Conservation (phyloP, 2,113 vertebrate species). For the Lathamus discolor region DNA sequence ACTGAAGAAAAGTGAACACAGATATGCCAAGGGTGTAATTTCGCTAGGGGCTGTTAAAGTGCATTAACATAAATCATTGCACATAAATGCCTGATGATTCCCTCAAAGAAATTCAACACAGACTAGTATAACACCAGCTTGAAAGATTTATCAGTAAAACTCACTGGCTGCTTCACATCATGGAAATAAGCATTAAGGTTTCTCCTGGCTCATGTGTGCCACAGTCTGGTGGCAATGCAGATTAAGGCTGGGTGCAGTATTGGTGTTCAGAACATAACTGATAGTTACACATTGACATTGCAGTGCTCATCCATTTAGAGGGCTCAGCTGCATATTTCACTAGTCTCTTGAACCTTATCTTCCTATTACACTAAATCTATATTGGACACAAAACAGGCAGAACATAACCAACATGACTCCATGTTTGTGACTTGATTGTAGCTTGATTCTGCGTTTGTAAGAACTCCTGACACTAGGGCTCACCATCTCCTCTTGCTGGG, state of each 20-base stretch:
- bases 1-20: neutral
- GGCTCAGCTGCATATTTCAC: neutral
- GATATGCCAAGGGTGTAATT: neutral
- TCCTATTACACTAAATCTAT: neutral
- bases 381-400: neutral
- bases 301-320: neutral
- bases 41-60: neutral
- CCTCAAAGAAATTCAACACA: neutral
- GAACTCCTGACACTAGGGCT: neutral
- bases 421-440: fast-evolving
- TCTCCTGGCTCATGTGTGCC: neutral
- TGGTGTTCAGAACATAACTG: neutral
- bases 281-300: fast-evolving
- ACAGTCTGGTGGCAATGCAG: neutral
- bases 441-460: neutral
- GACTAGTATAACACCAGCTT: neutral
- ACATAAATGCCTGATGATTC: neutral
- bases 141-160: neutral
- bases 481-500: neutral
- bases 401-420: neutral
- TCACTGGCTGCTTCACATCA: neutral
- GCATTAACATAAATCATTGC: neutral
- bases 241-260: neutral
- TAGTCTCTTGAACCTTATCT: neutral
- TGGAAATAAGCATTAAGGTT: neutral